Evolutionary conservation across 2,888 invertebrate species (phyloP).

Genomic region (Acleris emargana): DNA sequence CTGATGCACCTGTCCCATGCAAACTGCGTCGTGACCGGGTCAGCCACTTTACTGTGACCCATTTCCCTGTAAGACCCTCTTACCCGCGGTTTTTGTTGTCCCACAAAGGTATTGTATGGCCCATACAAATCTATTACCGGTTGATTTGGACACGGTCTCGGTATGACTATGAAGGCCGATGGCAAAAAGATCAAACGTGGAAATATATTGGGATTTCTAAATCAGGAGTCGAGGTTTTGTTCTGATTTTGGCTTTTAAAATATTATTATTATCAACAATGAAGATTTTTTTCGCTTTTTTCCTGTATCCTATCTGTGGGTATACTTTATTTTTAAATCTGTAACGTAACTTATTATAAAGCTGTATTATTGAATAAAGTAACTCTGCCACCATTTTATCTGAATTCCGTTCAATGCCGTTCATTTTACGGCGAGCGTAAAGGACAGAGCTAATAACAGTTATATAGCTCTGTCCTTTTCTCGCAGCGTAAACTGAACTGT

Average conservation of each 20-base stretch:
- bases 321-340: too few relatives aligned
- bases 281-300: too few relatives aligned
- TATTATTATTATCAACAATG: neutral
- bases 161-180: neutral
- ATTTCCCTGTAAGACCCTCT: slow-evolving; percentile 9
- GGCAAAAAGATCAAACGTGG: neutral
- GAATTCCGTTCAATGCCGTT: too few relatives aligned
- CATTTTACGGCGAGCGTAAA: too few relatives aligned
- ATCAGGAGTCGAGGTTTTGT: neutral
- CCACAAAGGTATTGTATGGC: slow-evolving; percentile 10
- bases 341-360: too few relatives aligned
- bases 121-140: slow-evolving; percentile 2
- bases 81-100: slow-evolving; percentile 7
- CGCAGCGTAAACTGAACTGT: too few relatives aligned
- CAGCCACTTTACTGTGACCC: slow-evolving; percentile 2
- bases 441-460: too few relatives aligned
- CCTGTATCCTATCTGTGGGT: too few relatives aligned
- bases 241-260: neutral
- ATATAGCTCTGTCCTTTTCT: too few relatives aligned
- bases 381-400: too few relatives aligned
- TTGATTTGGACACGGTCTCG: neutral
- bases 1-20: neutral
- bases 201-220: neutral
- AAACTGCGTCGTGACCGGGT: slow-evolving; percentile 1
- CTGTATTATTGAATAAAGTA: too few relatives aligned